Percentiles rank a stretch among this genome's conserved stretches.
phyloP scores from a whole-genome alignment of 1,140 invertebrate species.

The Drosophila navojoa region DNA sequence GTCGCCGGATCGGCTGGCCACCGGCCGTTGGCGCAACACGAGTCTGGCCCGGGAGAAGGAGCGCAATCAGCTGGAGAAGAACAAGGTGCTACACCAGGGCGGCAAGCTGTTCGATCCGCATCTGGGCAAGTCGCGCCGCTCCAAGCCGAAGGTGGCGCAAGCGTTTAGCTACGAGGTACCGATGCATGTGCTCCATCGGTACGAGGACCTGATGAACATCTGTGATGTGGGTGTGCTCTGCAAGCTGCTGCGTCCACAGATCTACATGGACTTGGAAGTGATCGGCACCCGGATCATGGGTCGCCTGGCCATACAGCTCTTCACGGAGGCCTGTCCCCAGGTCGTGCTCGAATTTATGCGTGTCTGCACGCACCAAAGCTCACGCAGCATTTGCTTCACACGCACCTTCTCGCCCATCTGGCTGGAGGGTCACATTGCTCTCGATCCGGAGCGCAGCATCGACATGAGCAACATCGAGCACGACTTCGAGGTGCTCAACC shows the following conservation, averaged over 20 bases:
- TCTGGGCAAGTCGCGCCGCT: conserved; percentile 31
- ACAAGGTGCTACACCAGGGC: conserved; percentile 52
- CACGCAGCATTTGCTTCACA: conserved; percentile 38
- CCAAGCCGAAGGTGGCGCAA: conserved; percentile 19
- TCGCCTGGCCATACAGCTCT: conserved; percentile 64
- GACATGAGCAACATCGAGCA: conserved; percentile 63
- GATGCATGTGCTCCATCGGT: conserved; percentile 66
- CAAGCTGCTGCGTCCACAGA: conserved; percentile 68
- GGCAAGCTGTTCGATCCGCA: conserved; percentile 56
- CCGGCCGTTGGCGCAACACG: conserved; percentile 58
- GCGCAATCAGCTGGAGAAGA: conserved; percentile 53
- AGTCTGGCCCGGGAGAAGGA: conserved; percentile 59
- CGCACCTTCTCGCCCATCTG: conserved; percentile 63
- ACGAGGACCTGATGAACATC: conserved; percentile 59
- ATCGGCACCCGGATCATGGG: conserved; percentile 47
- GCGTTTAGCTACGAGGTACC: conserved; percentile 66
- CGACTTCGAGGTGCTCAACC: conserved; percentile 72
- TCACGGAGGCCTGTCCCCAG: conserved; percentile 73
- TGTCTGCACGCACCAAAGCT: conserved; percentile 43
- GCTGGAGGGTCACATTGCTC: conserved; percentile 59
- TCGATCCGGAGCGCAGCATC: conserved; percentile 23
- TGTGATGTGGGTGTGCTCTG: conserved; percentile 62
- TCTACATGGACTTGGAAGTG: conserved; percentile 62
- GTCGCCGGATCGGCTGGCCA: conserved; percentile 58
- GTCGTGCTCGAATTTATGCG: conserved; percentile 72